These are phyloP conservation scores for Doris montereyensis DNA, from an alignment of 2,888 invertebrate genomes.

Conservation along the genomic window DNA sequence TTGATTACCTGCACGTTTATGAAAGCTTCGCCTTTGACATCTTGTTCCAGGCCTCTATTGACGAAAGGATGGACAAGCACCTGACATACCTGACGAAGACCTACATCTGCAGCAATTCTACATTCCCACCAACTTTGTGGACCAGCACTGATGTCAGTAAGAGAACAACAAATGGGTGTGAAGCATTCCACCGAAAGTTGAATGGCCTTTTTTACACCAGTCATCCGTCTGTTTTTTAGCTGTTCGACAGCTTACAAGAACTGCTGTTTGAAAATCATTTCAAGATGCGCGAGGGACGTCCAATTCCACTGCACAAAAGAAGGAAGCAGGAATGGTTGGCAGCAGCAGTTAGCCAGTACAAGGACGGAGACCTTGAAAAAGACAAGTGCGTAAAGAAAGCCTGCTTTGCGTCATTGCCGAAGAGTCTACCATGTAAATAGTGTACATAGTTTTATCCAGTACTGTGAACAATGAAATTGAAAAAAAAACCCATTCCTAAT, in stretches of 20 bases:
- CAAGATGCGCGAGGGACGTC: constrained; percentile 8
- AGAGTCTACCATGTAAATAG: neutral
- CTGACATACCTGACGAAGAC: neutral
- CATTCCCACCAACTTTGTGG: neutral
- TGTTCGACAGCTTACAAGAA: constrained; percentile 3
- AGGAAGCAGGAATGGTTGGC: constrained; percentile 11
- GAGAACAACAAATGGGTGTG: constrained; percentile 8
- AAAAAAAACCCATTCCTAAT: neutral
- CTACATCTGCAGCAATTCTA: neutral
- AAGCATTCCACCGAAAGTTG: neutral
- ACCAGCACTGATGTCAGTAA: constrained; percentile 1
- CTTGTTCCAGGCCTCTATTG: neutral
- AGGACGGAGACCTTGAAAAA: constrained; percentile 10
- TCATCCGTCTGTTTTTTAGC: constrained; percentile 7
- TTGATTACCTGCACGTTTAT: neutral
- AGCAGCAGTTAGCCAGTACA: constrained; percentile 12
- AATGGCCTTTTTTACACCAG: too few species aligned
- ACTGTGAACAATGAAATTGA: neutral
- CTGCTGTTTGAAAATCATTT: constrained; percentile 13
- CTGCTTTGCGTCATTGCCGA: constrained; percentile 13
- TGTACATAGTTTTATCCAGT: neutral
- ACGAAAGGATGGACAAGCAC: neutral
- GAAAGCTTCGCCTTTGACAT: neutral
- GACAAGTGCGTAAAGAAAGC: neutral
- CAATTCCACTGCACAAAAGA: constrained; percentile 11